Conservation (phyloP, 2,888 invertebrate genomes). For the Drosophila kambysellisi region DNA sequence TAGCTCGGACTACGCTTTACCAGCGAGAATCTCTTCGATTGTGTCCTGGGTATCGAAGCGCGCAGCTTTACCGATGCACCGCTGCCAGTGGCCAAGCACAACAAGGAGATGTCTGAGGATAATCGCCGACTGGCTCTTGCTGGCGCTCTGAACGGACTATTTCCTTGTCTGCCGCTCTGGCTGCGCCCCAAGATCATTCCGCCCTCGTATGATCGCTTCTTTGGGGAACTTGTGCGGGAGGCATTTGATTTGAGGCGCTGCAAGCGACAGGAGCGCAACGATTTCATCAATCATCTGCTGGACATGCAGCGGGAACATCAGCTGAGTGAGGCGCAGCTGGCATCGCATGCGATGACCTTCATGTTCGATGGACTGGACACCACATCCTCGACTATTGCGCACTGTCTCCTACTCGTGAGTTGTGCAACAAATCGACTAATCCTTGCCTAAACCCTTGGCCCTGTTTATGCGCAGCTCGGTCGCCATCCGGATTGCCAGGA, state of each 20-base stretch:
- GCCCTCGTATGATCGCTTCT: constrained; percentile 88
- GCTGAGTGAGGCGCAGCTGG: constrained; percentile 70
- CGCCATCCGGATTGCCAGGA: constrained; percentile 74
- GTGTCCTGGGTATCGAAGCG: constrained; percentile 85
- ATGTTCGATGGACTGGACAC: constrained; percentile 84
- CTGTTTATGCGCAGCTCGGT: constrained; percentile 65
- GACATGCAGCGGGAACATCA: constrained; percentile 75
- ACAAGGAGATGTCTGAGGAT: constrained; percentile 80
- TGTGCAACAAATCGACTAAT: no score
- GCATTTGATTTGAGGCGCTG: constrained; percentile 72
- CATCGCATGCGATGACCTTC: constrained; percentile 83
- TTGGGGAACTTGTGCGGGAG: constrained; percentile 64
- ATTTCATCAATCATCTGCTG: constrained; percentile 83
- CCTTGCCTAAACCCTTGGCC: not conserved
- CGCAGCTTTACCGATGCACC: constrained; percentile 80
- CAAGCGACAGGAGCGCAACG: constrained; percentile 67
- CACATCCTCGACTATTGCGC: constrained; percentile 80
- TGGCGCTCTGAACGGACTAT: constrained; percentile 73
- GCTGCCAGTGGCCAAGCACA: constrained; percentile 81
- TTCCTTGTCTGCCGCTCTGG: constrained; percentile 74
- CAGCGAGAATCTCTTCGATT: constrained; percentile 85
- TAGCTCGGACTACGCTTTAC: constrained; percentile 84
- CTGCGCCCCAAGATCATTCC: constrained; percentile 76
- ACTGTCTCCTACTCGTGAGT: constrained; percentile 81
- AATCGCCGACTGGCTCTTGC: constrained; percentile 69